A percentile compares a stretch with the other conserved stretches of the same genome.
Evolutionary conservation across 1,140 invertebrate genomes (phyloP).

Genomic region (Hydropsyche tenuis): DNA sequence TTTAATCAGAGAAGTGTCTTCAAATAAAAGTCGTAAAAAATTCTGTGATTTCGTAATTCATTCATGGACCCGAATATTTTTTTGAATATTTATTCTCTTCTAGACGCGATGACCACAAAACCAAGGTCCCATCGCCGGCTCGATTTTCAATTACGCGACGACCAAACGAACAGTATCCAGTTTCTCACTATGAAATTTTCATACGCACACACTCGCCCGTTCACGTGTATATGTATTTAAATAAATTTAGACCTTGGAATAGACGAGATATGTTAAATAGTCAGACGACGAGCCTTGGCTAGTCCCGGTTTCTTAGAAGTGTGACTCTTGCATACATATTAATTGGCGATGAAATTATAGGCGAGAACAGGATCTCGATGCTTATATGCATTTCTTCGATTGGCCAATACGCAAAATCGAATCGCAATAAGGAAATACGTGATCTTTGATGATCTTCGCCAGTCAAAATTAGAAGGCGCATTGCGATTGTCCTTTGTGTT

Average conservation of each 20-base stretch:
- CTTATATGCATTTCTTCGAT: constrained; percentile 23
- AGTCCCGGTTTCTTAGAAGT: constrained; percentile 30
- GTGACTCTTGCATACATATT: constrained; percentile 31
- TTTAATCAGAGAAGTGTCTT: constrained; percentile 9
- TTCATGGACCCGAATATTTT: background rate
- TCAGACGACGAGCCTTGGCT: constrained; percentile 16
- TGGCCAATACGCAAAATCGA: constrained; percentile 6
- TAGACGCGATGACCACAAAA: background rate
- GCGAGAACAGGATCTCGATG: constrained; percentile 5
- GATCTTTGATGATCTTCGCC: background rate
- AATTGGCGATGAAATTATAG: constrained; percentile 21
- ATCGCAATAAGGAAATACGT: constrained; percentile 28
- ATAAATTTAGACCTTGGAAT: constrained; percentile 27
- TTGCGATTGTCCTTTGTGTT: background rate
- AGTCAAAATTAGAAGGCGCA: background rate
- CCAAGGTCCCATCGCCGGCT: constrained; percentile 5
- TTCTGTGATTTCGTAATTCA: background rate
- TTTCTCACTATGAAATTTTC: background rate
- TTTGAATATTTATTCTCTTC: no score
- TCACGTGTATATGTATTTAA: constrained; percentile 1
- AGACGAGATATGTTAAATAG: constrained; percentile 29
- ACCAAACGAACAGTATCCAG: constrained; percentile 24
- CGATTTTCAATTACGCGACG: constrained; percentile 15
- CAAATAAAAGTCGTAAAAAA: background rate
- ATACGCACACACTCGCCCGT: background rate